phyloP scores from a whole-genome alignment of 35 echinoderm and acorn worm species.

The Ophioderma brevispina region DNA sequence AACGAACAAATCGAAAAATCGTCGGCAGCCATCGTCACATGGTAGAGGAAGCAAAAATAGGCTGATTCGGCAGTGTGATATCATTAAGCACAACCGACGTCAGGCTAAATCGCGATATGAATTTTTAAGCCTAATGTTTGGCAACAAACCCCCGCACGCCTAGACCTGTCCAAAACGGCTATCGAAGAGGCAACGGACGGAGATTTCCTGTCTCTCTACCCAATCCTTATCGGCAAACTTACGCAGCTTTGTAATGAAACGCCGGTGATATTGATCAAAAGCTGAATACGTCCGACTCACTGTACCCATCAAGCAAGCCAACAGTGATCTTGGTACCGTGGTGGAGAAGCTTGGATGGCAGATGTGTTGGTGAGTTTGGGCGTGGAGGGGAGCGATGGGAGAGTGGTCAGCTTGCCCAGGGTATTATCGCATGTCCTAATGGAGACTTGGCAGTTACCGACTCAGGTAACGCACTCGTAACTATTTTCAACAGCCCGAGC shows the following conservation, averaged over 20 bases:
- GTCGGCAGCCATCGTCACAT: background rate
- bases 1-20: background rate
- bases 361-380: constrained; percentile 31
- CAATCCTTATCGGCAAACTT: background rate
- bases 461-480: constrained; percentile 8
- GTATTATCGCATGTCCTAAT: constrained; percentile 18
- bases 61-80: background rate
- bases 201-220: background rate
- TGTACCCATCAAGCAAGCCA: background rate
- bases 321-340: background rate
- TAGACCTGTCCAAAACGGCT: background rate
- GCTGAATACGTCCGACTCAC: constrained; percentile 22
- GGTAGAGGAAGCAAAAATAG: background rate
- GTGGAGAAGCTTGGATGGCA: constrained; percentile 19
- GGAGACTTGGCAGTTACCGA: constrained; percentile 17
- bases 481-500: constrained; percentile 8
- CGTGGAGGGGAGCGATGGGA: background rate
- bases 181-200: background rate
- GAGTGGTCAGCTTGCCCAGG: constrained; percentile 15
- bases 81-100: background rate
- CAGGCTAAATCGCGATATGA: constrained; percentile 3
- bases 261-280: background rate
- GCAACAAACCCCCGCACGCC: background rate
- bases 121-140: background rate
- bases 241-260: background rate